Evolutionary conservation across 2,888 invertebrate genomes (phyloP), one percentile per base, ranked within the genome.

Genomic region (Philonicus albiceps): DNA sequence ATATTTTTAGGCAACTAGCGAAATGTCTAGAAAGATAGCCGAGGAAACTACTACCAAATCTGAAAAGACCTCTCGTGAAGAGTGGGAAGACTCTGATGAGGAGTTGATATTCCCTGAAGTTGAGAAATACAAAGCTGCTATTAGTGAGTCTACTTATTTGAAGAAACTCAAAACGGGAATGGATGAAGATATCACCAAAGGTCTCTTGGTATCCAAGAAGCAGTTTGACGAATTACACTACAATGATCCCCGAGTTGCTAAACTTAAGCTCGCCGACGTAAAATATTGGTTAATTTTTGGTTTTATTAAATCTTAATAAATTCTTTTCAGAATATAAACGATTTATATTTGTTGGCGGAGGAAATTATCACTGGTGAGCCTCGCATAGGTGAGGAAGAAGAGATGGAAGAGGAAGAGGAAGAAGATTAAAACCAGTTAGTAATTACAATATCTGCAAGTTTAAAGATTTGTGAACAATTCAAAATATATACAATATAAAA

Each of bases 291-390:
- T 53, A 31, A 72, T 30, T 72, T 78, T 16, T 40, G 81, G 11
- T 73, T 85, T 73, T 16, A 7, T 37, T 43, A 6, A 43, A 76
- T 31, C 11, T 30, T 31, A 37, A 13, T 76, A 27, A 13, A 87
- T 87, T 64, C 43, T 88, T 91, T 91, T 30, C 90, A 95, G 94
- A 94, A 93, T 72, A 94, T 95, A 86, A 93, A 94, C 40, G 94
- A 94, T 89, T 93, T 95, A 89, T 95, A 95, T 89, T 90, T 91
- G 19, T 90, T 94, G 87, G 95, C 95, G 0, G 94, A 95, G 88
- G 93, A 93, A 89, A 93, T 95, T 88, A 94, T 95, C 34, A 93
- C 94, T 81, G 94, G 94, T 6, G 90, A 91, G 55, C 83, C 30
- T 16, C 31, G 16, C 34, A 78, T 85, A n/a, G 86, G 85, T 53